Evolutionary conservation across 2,888 invertebrate species (phyloP), one percentile per base, ranked within the genome.

Genomic region (Drosophila mimica): DNA sequence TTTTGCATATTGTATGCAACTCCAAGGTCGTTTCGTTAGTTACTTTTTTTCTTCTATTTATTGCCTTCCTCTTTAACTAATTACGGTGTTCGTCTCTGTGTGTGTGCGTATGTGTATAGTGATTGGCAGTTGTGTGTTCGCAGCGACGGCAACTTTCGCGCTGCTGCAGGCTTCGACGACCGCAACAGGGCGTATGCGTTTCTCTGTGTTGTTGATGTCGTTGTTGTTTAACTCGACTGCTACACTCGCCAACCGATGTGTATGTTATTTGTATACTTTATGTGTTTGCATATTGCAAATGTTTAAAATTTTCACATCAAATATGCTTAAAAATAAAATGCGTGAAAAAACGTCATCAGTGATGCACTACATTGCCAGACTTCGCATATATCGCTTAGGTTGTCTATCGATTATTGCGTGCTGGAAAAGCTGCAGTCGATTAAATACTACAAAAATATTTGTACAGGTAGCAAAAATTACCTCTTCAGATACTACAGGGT

Each of bases 1-100:
- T 94, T 94, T 95, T 95, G 95, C 95, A 95, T 95, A 90, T 90
- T 91, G 76, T 73, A 78, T 83, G 87, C 83, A 83, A 86, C 83
- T 79, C 87, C 83, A 84, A 87, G 82, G 82, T 84, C 85, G 85
- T 70, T 67, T 60, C 64, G 67, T 43, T 36, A 63, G 70, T 67
- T 38, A 40, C 13, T 56, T 20, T 38, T 70, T 64, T 74, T 79
- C 52, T 73, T 56, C 25, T 56, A 17, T 38, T 75, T 79, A 66
- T 75, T 70, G 64, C 65, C 53, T 75, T 66, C 53, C 66, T 72
- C 58, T 64, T 59, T 54, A 59, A 34, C 54, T 70, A 67, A 66
- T 69, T 70, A 40, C 51, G 34, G 34, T 56, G 49, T 58, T 61
- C 40, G 46, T 34, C 31, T 52, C 46, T 58, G 51, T 34, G 38